phyloP scores from a whole-genome alignment of 2,113 vertebrate species.

The Chascanopsetta lugubris region DNA sequence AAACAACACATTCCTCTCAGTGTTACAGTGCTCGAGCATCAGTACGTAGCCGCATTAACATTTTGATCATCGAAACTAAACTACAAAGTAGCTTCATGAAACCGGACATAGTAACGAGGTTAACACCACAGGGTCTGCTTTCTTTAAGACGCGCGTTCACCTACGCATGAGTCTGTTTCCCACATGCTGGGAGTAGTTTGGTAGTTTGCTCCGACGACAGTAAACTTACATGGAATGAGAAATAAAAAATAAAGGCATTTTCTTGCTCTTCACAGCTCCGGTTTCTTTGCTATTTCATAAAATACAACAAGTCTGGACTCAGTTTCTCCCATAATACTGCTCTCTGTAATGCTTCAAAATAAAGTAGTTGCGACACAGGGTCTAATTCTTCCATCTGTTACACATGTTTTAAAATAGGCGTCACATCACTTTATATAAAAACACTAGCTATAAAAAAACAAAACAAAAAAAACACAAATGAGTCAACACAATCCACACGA shows the following conservation, averaged over 20 bases:
- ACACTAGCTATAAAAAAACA: conserved; percentile 53
- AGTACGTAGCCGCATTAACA: conserved; percentile 58
- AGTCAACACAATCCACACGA: conserved; percentile 28
- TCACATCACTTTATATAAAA: conserved; percentile 70
- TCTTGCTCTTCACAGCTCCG: conserved; percentile 19
- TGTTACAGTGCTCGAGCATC: conserved; percentile 71
- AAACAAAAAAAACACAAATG: no score
- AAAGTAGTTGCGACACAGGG: conserved; percentile 34
- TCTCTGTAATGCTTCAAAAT: conserved; percentile 35
- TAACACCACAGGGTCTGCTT: conserved; percentile 17
- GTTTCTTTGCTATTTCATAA: conserved; percentile 7
- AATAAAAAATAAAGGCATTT: conserved; percentile 45
- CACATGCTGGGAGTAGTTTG: conserved; percentile 41
- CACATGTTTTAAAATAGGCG: conserved; percentile 56
- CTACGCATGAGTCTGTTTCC: conserved; percentile 21
- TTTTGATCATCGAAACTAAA: conserved; percentile 57
- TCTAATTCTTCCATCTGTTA: conserved; percentile 33
- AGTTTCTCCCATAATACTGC: conserved; percentile 54
- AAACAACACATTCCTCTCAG: conserved; percentile 60
- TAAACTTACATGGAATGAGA: conserved; percentile 21
- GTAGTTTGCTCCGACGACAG: conserved; percentile 30
- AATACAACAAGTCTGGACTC: not conserved
- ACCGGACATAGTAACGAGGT: conserved; percentile 52
- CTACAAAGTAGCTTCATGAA: conserved; percentile 65
- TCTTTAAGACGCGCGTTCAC: conserved; percentile 29